Base-by-base conservation (phyloP, 2,888 invertebrate genomes). In the Nomada fabriciana region DNA sequence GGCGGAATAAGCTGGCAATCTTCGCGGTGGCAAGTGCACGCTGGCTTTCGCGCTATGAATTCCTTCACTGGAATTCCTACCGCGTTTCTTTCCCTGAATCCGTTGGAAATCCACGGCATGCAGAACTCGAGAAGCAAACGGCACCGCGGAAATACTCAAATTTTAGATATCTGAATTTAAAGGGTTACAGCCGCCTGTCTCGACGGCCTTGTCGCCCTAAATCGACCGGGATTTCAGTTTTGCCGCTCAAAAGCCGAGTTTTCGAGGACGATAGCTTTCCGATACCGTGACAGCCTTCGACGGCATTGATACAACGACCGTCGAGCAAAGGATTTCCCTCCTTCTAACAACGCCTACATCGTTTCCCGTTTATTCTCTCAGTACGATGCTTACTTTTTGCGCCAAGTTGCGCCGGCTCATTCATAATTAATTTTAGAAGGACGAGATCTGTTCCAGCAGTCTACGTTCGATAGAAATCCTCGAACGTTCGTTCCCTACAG, bases 1-100 rank as follows among this genome's bases (percentile, higher is more conserved):
- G 23, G n/a, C 65, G 79, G 77, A 79, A 79, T 79, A 76, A 79
- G 68, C 79, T 50, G 68, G 79, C 79, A 76, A 70, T 76, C 68
- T 69, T 69, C 53, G 47, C 47, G 47, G 13, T 15, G 47, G 47
- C 47, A 15, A 47, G 15, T 47, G 76, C 29, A 18, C 61, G 36
- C 25, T 52, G 60, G n/a, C 25, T 57, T 7, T 47, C 47, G 9
- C 42, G 29, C 52, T 64, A 57, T 18, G 77, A 79, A 77, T 70
- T 65, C 69, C 77, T 47, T 60, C 59, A 1, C 47, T 13, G 15
- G 47, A 47, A 47, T 47, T 47, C 47, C 15, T 10, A 0, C 2
- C 47, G 47, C 47, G 47, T 47, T 47, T 42, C 74, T 70, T 69
- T 47, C 23, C 70, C n/a, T 42, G 63, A 59, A 80, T 77, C 53